Base-by-base conservation (phyloP, 2,797 vertebrate genomes). In the Oophaga sylvatica region DNA sequence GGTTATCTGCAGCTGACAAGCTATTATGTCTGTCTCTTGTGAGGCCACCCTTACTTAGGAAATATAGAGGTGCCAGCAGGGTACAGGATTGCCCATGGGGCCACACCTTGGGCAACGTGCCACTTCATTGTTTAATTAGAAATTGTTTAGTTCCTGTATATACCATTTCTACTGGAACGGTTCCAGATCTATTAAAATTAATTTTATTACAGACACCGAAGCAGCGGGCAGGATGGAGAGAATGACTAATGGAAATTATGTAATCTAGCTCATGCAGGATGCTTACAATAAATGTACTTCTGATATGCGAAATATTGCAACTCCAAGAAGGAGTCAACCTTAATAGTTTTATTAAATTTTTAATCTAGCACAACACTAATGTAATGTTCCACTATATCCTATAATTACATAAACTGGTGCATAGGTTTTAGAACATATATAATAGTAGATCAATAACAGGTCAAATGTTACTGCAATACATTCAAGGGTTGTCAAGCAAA, bases 61-160 rank as follows among this genome's bases (percentile, higher is more conserved):
- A 85, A 88, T 85, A 5, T 41, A 41, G 35, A 41, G 35, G 35
- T 41, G 35, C 35, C 35, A 41, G 35, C 35, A 41, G 35, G 35
- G 35, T 41, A 41, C 35, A 41, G 35, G 35, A 76, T 88, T 88
- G 76, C 87, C 87, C 77, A 81, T 59, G 35, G 56, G 53, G 41
- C 87, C 83, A 85, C 87, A 85, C 83, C 87, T 85, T 57, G 77
- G 87, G 78, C 83, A 81, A n/a, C 1, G 19, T 76, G 83, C 83
- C 87, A 85, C 45, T 29, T 81, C 85, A 88, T 85, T 85, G 87
- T 85, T 81, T 75, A 19, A 67, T 80, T 81, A 63, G 80, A 78
- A 59, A 88, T 60, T 7, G 73, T 57, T 62, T 12, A 67, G 59
- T 88, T 88, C 83, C 87, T 81, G 68, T 29, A 81, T 29, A 67